Percentiles rank a stretch among this genome's conserved stretches.
phyloP scores from a whole-genome alignment of 2,888 invertebrate genomes.

The Diarsia brunnea region DNA sequence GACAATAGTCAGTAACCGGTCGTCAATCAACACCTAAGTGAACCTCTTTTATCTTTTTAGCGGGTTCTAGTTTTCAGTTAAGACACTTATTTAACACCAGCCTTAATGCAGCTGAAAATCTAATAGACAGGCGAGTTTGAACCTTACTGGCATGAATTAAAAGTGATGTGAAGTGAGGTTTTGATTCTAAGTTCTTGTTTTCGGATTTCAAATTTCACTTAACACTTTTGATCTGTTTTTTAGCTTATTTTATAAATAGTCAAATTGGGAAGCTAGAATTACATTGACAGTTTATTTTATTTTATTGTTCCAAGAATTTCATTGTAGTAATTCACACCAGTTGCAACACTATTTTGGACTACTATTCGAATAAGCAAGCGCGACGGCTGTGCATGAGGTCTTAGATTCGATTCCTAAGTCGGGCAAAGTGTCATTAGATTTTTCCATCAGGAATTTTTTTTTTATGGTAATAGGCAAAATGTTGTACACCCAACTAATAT shows the following conservation, averaged over 20 bases:
- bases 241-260: slow-evolving; percentile 21
- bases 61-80: slow-evolving; percentile 72
- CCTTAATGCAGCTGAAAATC: slow-evolving; percentile 5
- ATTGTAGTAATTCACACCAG: too few species aligned
- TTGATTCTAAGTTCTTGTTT: background rate
- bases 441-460: too few species aligned
- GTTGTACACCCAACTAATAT: too few species aligned
- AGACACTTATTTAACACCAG: slow-evolving; percentile 39
- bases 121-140: slow-evolving; percentile 28
- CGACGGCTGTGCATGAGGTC: too few species aligned
- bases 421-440: too few species aligned
- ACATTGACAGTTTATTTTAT: background rate
- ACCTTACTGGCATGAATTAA: background rate
- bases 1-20: slow-evolving; percentile 76
- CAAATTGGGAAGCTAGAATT: slow-evolving; percentile 18
- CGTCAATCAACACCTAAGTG: slow-evolving; percentile 76
- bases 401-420: too few species aligned
- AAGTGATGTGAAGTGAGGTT: background rate
- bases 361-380: too few species aligned
- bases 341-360: background rate
- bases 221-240: slow-evolving; percentile 47
- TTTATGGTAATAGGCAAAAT: too few species aligned
- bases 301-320: slow-evolving; percentile 11
- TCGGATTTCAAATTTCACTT: slow-evolving; percentile 55
- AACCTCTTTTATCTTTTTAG: slow-evolving; percentile 84